phyloP scores from a whole-genome alignment of 2,113 vertebrate species.

The Oophaga pumilio region DNA sequence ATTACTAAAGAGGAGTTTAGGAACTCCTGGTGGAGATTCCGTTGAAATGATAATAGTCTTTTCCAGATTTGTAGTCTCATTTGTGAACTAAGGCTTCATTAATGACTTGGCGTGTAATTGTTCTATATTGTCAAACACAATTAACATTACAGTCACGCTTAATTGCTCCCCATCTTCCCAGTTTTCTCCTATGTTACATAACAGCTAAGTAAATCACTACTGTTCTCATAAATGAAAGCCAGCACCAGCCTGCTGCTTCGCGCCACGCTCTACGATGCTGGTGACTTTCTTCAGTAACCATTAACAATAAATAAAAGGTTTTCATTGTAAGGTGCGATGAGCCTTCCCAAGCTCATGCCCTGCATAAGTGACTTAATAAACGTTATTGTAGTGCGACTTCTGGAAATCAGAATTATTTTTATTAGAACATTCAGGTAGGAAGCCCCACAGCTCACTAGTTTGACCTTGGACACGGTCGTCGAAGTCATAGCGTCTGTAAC shows the following conservation, averaged over 20 bases:
- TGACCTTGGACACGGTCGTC: conserved; percentile 27
- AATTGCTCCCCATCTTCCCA: neutral
- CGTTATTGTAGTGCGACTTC: conserved; percentile 7
- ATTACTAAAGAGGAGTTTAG: no score
- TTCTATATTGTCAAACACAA: no score
- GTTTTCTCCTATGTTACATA: neutral
- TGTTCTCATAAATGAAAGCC: neutral
- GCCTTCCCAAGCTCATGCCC: conserved; percentile 24
- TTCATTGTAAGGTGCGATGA: conserved; percentile 35
- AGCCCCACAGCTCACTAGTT: neutral
- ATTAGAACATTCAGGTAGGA: conserved; percentile 10
- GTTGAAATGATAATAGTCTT: no score
- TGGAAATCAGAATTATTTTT: conserved; percentile 21
- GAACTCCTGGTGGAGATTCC: no score
- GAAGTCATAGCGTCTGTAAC: neutral
- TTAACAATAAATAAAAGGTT: conserved; percentile 23
- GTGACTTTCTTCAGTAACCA: conserved; percentile 1
- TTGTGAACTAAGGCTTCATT: no score
- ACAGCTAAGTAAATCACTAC: neutral
- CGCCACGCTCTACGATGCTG: neutral
- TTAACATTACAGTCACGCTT: neutral
- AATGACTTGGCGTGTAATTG: neutral
- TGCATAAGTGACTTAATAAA: conserved; percentile 20
- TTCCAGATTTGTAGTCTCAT: no score
- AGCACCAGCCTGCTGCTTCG: neutral